A percentile compares a stretch with the other conserved stretches of the same genome.
Evolutionary conservation across 2,888 invertebrate species (phyloP).

Genomic region (Plagodis pulveraria): DNA sequence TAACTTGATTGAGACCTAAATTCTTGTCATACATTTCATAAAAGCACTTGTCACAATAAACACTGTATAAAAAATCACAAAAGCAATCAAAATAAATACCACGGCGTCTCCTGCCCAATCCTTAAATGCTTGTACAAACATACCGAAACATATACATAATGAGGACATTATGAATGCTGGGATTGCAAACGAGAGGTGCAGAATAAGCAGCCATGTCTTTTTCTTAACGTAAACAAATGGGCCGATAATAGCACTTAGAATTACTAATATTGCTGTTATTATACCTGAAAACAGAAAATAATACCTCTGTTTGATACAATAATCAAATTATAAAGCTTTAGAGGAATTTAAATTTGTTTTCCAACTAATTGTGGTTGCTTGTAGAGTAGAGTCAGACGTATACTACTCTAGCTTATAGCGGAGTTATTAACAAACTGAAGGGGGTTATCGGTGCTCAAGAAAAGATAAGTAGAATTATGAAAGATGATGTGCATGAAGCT

Average conservation of each 20-base stretch:
- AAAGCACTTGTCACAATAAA: constrained; percentile 48
- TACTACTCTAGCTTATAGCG: no score
- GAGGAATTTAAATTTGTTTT: not conserved
- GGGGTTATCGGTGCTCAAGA: no score
- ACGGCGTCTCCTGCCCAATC: constrained; percentile 42
- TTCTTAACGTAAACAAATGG: constrained; percentile 27
- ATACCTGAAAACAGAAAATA: constrained; percentile 9
- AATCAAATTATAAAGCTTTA: no score
- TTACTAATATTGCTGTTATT: constrained; percentile 31
- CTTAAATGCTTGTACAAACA: constrained; percentile 42
- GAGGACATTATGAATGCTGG: constrained; percentile 53
- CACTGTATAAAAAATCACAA: constrained; percentile 50
- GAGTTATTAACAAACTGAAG: no score
- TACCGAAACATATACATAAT: constrained; percentile 48
- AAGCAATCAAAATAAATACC: constrained; percentile 41
- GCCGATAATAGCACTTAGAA: constrained; percentile 41
- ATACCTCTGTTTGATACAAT: not conserved
- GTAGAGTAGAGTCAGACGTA: no score
- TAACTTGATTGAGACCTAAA: constrained; percentile 23
- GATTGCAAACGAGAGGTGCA: constrained; percentile 54
- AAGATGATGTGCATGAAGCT: no score
- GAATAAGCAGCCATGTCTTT: constrained; percentile 27
- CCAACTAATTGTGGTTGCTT: not conserved
- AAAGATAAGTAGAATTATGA: no score
- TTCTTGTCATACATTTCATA: constrained; percentile 49